Percentiles rank a stretch among this genome's conserved stretches.
Conservation (phyloP, 2,113 vertebrate genomes). For the Gnathonemus longibarbis region DNA sequence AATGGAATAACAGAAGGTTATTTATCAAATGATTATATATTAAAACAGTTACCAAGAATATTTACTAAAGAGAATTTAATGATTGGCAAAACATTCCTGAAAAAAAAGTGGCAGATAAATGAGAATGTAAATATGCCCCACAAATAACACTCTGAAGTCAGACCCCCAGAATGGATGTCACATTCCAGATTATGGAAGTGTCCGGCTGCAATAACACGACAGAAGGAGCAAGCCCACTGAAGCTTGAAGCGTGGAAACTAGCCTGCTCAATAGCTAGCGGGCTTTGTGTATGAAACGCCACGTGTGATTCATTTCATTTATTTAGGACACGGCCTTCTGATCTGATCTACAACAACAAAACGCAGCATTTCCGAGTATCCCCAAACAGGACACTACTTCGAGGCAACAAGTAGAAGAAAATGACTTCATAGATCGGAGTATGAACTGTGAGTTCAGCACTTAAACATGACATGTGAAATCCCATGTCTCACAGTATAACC, state of each 20-base stretch:
- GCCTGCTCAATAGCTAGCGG: background rate
- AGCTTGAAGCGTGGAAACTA: background rate
- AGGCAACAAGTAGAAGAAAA: background rate
- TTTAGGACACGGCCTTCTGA: background rate
- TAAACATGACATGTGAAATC: constrained; percentile 3
- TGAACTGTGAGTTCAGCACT: background rate
- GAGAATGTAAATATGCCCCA: background rate
- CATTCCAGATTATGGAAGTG: background rate
- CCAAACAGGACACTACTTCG: background rate
- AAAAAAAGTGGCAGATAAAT: background rate
- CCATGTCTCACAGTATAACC: constrained; percentile 30
- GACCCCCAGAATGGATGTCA: background rate
- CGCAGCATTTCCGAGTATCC: background rate
- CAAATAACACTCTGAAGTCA: background rate
- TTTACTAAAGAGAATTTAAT: background rate
- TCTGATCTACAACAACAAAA: background rate
- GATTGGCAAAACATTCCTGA: background rate
- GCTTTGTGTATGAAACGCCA: background rate
- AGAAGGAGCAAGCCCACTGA: background rate
- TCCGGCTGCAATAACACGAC: background rate
- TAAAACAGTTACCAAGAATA: background rate
- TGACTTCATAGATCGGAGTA: background rate
- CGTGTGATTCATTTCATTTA: background rate
- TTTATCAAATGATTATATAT: background rate
- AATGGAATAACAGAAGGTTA: background rate